Conservation (phyloP, 2,113 vertebrate species). For the Microcebus ravelobensis region DNA sequence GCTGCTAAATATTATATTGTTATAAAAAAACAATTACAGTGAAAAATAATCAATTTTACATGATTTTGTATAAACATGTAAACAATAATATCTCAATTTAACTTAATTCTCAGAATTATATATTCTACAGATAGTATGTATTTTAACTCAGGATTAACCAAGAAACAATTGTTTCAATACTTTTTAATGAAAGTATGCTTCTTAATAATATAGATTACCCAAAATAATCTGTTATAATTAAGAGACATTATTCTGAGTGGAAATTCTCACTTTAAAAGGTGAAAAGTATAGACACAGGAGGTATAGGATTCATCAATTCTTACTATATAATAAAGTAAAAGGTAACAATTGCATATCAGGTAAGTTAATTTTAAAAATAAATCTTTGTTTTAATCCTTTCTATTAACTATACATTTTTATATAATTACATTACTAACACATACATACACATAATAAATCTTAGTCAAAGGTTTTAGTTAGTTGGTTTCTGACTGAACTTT, state of each 20-base stretch:
- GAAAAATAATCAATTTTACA: constrained; percentile 31
- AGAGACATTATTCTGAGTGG: constrained; percentile 27
- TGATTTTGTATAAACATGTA: not conserved
- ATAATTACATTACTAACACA: not conserved
- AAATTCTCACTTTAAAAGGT: not conserved
- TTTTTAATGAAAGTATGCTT: constrained; percentile 34
- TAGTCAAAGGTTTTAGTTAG: not conserved
- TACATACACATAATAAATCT: not conserved
- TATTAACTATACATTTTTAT: not conserved
- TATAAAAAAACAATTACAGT: not conserved
- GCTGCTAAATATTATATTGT: not conserved
- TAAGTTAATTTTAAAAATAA: constrained; percentile 48
- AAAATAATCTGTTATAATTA: constrained; percentile 25
- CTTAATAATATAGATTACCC: not conserved
- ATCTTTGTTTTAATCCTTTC: constrained; percentile 1
- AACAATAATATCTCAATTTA: constrained; percentile 18
- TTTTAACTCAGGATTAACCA: not conserved
- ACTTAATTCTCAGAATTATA: constrained; percentile 10
- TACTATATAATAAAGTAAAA: not conserved
- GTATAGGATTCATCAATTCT: not conserved
- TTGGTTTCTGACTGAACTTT: constrained; percentile 31
- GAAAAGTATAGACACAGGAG: not conserved
- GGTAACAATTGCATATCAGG: not conserved
- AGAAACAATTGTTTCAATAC: not conserved
- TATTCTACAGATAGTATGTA: not conserved